These are phyloP conservation scores for Heteronetta atricapilla DNA, from an alignment of 2,113 vertebrate species.

Conservation along the genomic window DNA sequence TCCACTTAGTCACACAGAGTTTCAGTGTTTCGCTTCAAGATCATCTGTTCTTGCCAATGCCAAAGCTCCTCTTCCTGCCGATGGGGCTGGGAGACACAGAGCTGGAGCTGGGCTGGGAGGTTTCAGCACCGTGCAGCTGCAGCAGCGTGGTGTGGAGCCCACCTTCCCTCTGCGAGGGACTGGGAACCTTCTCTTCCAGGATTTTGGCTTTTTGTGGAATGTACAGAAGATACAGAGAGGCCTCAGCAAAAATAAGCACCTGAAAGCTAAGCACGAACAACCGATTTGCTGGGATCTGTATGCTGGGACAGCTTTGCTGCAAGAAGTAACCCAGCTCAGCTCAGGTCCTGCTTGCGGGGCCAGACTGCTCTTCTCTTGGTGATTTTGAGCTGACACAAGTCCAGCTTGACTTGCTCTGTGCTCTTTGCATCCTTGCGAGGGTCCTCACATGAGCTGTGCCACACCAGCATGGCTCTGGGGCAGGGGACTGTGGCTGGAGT, in stretches of 20 bases:
- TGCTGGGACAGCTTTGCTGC: neutral
- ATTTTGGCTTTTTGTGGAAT: neutral
- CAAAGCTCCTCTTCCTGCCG: neutral
- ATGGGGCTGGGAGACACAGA: neutral
- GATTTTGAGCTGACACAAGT: neutral
- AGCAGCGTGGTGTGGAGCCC: neutral
- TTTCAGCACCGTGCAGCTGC: neutral
- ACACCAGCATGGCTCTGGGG: neutral
- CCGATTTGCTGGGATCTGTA: slow-evolving; percentile 5
- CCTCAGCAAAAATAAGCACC: neutral
- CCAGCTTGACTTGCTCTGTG: neutral
- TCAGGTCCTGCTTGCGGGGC: neutral
- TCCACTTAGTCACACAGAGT: neutral
- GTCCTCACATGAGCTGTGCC: neutral
- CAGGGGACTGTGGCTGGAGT: neutral
- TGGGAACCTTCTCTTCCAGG: neutral
- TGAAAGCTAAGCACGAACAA: neutral
- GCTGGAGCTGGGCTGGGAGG: neutral
- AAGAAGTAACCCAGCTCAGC: neutral
- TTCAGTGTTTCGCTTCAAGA: neutral
- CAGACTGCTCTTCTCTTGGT: neutral
- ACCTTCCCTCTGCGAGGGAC: neutral
- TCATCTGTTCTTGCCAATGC: neutral
- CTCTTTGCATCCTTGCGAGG: neutral
- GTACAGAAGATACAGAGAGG: neutral